A percentile compares a stretch with the other conserved stretches of the same genome.
These are phyloP conservation scores for Scatophagus argus DNA, from an alignment of 2,113 vertebrate genomes.

Conservation along the genomic window DNA sequence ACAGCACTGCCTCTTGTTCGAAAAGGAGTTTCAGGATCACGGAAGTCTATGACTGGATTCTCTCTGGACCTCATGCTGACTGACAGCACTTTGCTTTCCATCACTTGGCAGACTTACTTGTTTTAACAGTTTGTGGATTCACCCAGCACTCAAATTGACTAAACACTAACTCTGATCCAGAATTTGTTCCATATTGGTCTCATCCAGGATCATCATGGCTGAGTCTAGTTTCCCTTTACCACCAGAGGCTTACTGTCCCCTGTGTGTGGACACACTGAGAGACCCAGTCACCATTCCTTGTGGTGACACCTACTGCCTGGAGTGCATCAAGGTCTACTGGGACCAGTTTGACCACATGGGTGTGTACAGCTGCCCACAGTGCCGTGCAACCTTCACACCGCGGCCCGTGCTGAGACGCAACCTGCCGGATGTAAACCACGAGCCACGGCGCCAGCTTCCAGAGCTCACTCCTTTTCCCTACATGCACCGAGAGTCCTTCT, in stretches of 20 bases:
- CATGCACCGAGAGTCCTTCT: conserved; percentile 77
- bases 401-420: conserved; percentile 77
- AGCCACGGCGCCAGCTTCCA: conserved; percentile 56
- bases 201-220: conserved; percentile 68
- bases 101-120: neutral
- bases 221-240: conserved; percentile 74
- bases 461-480: conserved; percentile 70
- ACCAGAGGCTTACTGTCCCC: conserved; percentile 74
- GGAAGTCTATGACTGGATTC: neutral
- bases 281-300: conserved; percentile 85
- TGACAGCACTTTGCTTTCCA: neutral
- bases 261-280: conserved; percentile 73
- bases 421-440: conserved; percentile 67
- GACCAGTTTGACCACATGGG: conserved; percentile 85
- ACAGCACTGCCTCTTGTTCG: conserved; percentile 19
- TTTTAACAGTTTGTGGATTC: neutral
- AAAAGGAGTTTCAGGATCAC: neutral
- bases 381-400: conserved; percentile 82
- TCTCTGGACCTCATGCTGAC: conserved; percentile 7
- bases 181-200: neutral
- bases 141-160: neutral
- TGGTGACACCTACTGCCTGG: conserved; percentile 84
- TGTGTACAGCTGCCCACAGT: conserved; percentile 84
- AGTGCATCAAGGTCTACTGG: conserved; percentile 86
- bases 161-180: neutral